Conservation (phyloP, 2,113 vertebrate species). For the Dolichotis patagonum region DNA sequence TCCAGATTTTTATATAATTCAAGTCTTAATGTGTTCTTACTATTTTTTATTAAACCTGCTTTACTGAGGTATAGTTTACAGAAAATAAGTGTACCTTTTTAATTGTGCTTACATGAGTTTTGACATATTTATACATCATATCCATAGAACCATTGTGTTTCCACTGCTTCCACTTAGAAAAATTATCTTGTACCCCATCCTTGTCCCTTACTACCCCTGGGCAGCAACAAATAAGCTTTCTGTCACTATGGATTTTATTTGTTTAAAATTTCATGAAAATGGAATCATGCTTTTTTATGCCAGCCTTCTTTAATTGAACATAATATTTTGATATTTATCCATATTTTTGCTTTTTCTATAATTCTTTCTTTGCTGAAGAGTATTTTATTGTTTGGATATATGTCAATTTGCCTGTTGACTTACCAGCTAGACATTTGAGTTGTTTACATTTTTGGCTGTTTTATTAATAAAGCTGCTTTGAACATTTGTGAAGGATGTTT, state of each 20-base stretch:
- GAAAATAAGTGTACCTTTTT: background rate
- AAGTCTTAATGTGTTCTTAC: background rate
- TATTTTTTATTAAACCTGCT: background rate
- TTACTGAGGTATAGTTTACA: background rate
- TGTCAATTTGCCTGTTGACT: background rate
- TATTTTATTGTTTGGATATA: background rate
- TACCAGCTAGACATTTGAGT: background rate
- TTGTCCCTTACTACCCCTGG: background rate
- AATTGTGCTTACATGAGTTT: background rate
- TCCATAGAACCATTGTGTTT: background rate
- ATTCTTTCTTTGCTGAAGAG: background rate
- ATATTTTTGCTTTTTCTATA: background rate
- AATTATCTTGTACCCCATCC: background rate
- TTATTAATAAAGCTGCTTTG: background rate
- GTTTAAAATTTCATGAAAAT: background rate
- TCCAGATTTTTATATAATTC: background rate
- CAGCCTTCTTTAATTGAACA: background rate
- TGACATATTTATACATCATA: background rate
- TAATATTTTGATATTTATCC: background rate
- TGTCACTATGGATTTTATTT: background rate
- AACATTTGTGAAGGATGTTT: background rate
- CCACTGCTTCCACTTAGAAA: background rate
- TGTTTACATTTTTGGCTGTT: background rate
- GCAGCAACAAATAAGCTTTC: background rate
- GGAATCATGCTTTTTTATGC: background rate